These are phyloP conservation scores for Temnothorax ravouxi DNA, from an alignment of 2,888 invertebrate genomes.

Conservation along the genomic window DNA sequence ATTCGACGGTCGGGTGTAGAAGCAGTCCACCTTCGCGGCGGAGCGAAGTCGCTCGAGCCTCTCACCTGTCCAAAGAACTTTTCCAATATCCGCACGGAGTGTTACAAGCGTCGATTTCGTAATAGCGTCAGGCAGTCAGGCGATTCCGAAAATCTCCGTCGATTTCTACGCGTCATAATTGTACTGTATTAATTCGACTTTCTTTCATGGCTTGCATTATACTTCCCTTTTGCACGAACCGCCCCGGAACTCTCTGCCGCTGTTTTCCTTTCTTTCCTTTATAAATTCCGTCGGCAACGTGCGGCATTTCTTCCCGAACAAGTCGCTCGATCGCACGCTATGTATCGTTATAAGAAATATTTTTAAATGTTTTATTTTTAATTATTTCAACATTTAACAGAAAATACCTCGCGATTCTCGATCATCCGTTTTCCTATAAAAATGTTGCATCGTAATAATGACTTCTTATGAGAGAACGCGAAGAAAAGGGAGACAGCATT, in stretches of 20 bases:
- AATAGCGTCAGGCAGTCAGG: not conserved
- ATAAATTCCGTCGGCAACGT: not conserved
- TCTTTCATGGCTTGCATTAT: not conserved
- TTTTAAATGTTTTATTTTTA: not conserved
- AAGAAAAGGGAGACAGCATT: not conserved
- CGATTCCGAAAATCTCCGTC: conserved; percentile 2
- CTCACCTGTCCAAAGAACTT: conserved; percentile 69
- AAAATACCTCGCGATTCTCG: not conserved
- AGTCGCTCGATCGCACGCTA: not conserved
- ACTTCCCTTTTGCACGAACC: not conserved
- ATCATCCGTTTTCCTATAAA: not conserved
- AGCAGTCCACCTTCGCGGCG: conserved; percentile 75
- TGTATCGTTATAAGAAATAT: not conserved
- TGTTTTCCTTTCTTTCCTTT: not conserved
- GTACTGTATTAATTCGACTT: conserved; percentile 9
- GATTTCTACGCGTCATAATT: not conserved
- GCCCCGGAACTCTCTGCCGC: not conserved
- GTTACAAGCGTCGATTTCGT: conserved; percentile 34
- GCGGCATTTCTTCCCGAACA: not conserved
- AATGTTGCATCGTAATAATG: not conserved
- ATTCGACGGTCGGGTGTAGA: conserved; percentile 51
- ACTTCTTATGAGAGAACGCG: not conserved
- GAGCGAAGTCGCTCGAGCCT: conserved; percentile 58
- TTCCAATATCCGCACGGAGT: conserved; percentile 57
- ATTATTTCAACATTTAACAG: conserved; percentile 12